Base-by-base conservation (phyloP, 2,888 invertebrate species). In the Phrixothrix hirtus region DNA sequence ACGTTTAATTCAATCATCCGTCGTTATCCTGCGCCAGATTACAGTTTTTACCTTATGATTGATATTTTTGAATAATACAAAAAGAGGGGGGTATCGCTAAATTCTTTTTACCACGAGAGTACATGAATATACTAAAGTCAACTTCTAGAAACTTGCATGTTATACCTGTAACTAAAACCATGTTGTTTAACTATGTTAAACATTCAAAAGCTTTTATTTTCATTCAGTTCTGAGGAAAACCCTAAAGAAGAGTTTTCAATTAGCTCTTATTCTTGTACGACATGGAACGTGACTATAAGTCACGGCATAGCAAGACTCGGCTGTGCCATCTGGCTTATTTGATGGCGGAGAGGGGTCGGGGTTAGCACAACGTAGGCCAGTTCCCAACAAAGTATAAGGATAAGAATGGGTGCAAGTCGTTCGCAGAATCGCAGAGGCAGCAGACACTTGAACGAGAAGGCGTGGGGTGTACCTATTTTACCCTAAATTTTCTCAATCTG, bases 121-220 rank as follows among this genome's bases (percentile, higher is more conserved):
- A 35, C 16, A 35, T 35, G 35, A 25, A 31, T 14, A 32, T 26
- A 34, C 26, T 44, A 12, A 25, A 17, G 25, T 34, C 32, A 34
- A 25, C 44, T 34, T 44, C 44, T 21, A 44, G 12, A 34, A 44
- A 34, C 15, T 44, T 44, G 34, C 11, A 34, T 44, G 44, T 34
- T 11, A 12, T 44, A 9, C 34, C 44, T 34, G 44, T 34, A 11
- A 44, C 10, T 6, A 25, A 44, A 26, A 34, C 15, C 25, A 34
- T 44, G 16, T 10, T 44, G 5, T 34, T 21, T 34, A 25, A 44
- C 25, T 34, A 34, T 34, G 35, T 35, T 21, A 15, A 6, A 6
- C 15, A 36, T 29, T 36, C 21, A 11, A 11, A 34, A 25, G 9
- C 17, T 21, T 34, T n/a, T n/a, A n/a, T 34, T 43, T 34, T 14